Evolutionary conservation across 2,113 vertebrate genomes (phyloP).

Genomic region (Myrmecophaga tridactyla): DNA sequence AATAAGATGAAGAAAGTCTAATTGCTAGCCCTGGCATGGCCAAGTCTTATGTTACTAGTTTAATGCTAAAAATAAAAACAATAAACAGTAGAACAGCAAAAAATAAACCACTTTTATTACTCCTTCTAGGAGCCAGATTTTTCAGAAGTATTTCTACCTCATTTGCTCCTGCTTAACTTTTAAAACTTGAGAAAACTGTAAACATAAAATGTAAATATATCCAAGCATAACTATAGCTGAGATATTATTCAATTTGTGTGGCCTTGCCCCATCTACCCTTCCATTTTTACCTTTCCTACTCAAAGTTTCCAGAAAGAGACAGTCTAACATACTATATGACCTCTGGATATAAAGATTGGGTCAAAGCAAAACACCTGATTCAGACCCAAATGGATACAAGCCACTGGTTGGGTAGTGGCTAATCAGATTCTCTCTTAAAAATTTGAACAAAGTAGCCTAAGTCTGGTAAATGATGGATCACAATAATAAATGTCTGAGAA

Average conservation of each 20-base stretch:
- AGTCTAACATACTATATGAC: neutral
- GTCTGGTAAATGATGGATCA: neutral
- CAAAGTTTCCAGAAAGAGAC: neutral
- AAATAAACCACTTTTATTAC: neutral
- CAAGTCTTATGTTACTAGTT: neutral
- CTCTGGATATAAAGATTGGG: neutral
- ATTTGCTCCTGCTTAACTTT: neutral
- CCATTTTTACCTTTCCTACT: neutral
- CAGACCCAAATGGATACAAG: neutral
- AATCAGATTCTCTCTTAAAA: neutral
- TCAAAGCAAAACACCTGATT: neutral
- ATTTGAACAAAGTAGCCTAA: neutral
- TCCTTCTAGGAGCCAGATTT: slow-evolving; percentile 27
- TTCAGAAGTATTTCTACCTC: neutral
- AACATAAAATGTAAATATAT: neutral
- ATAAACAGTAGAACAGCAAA: slow-evolving; percentile 17
- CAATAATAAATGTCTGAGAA: neutral
- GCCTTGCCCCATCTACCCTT: neutral
- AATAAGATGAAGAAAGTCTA: neutral
- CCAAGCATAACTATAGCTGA: neutral
- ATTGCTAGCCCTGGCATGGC: neutral
- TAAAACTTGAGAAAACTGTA: neutral
- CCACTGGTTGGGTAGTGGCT: neutral
- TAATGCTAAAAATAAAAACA: slow-evolving; percentile 29
- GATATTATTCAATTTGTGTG: neutral